Evolutionary conservation across 2,113 vertebrate species (phyloP).

Genomic region (Pheucticus melanocephalus): DNA sequence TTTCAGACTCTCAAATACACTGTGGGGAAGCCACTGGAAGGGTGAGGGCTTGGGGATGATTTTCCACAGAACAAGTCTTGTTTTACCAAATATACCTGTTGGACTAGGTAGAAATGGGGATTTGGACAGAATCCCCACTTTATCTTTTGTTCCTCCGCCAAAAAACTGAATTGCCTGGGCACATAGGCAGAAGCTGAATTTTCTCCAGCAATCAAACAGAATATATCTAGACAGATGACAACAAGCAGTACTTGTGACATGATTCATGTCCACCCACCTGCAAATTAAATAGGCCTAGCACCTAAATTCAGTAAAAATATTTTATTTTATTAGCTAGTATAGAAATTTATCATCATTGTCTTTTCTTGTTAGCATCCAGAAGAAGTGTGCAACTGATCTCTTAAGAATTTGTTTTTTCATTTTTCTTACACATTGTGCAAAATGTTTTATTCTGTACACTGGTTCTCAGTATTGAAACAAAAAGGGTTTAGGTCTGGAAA

Average conservation of each 20-base stretch:
- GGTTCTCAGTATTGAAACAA: neutral
- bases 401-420: too few relatives aligned
- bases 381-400: neutral
- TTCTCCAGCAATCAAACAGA: neutral
- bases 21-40: neutral
- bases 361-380: neutral
- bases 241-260: neutral
- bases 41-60: neutral
- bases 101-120: neutral
- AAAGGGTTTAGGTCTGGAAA: neutral
- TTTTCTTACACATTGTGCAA: neutral
- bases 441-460: neutral
- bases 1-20: neutral
- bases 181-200: neutral
- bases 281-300: neutral
- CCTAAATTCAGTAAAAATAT: neutral
- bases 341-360: neutral
- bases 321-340: neutral
- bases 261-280: neutral
- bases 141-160: neutral
- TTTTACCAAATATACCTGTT: neutral
- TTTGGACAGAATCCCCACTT: neutral
- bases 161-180: neutral
- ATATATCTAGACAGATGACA: neutral
- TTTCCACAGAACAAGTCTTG: neutral